These are phyloP conservation scores for Acleris cristana DNA, from an alignment of 2,888 invertebrate genomes.

Conservation along the genomic window DNA sequence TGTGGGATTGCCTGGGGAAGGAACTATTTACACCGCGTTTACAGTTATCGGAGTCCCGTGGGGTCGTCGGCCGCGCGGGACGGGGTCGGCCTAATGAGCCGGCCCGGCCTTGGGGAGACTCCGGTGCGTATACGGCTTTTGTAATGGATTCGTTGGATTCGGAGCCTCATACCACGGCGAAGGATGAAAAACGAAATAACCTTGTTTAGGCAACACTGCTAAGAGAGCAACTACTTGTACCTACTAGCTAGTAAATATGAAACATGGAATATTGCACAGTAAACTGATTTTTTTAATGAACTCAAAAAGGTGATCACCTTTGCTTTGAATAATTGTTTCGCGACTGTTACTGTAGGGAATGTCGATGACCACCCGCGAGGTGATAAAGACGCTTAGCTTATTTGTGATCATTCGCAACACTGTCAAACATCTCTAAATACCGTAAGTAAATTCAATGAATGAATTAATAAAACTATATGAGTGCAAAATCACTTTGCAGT, in stretches of 20 bases:
- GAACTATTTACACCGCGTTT: slow-evolving; percentile 40
- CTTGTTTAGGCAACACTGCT: too few relatives aligned
- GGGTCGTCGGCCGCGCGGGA: slow-evolving; percentile 48
- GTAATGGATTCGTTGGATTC: slow-evolving; percentile 3
- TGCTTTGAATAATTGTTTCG: too few relatives aligned
- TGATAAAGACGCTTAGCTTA: too few relatives aligned
- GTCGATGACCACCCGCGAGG: too few relatives aligned
- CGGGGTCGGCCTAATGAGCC: slow-evolving; percentile 42
- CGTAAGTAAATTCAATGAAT: neutral
- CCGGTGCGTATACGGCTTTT: slow-evolving; percentile 22
- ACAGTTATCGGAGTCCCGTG: slow-evolving; percentile 45
- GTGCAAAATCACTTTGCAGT: neutral
- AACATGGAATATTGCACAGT: too few relatives aligned
- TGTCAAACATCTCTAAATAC: too few relatives aligned
- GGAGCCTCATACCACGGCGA: slow-evolving; percentile 4
- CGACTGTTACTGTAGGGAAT: too few relatives aligned
- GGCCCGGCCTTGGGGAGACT: slow-evolving; percentile 50
- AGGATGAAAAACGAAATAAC: neutral
- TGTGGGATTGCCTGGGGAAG: slow-evolving; percentile 55
- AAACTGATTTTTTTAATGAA: too few relatives aligned
- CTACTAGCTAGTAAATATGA: too few relatives aligned
- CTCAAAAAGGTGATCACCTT: too few relatives aligned
- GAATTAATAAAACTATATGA: neutral
- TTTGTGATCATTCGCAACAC: neutral
- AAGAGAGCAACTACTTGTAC: too few relatives aligned